phyloP scores from a whole-genome alignment of 2,797 vertebrate genomes.

The Karalla daura region DNA sequence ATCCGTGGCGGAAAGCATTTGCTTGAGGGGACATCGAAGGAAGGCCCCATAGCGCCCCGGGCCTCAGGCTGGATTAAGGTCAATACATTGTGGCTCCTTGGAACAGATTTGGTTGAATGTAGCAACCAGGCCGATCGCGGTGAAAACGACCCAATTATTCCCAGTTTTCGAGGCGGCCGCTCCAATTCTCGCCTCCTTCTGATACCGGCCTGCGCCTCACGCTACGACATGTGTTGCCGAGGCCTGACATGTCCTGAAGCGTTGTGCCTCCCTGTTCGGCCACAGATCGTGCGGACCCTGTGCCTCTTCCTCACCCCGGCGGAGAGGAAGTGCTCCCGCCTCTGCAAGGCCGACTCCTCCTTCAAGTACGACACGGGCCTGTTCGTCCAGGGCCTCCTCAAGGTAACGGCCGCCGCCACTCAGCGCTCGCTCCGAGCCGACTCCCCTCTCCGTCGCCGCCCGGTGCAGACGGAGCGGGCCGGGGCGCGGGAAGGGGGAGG shows the following conservation, averaged over 20 bases:
- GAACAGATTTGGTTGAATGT: not conserved
- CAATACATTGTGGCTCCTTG: slow-evolving; percentile 2
- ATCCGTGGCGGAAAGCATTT: too few relatives aligned
- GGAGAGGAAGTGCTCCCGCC: slow-evolving; percentile 95
- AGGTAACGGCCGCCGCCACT: slow-evolving; percentile 81
- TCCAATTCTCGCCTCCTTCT: not conserved
- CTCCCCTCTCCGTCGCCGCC: slow-evolving; percentile 20
- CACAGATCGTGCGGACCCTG: slow-evolving; percentile 93
- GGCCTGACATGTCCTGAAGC: not conserved
- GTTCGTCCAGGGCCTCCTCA: slow-evolving; percentile 97
- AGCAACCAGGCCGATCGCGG: not conserved
- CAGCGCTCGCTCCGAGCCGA: slow-evolving; percentile 4
- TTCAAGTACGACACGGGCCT: slow-evolving; percentile 97
- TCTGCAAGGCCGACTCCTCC: slow-evolving; percentile 89
- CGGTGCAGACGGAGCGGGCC: too few relatives aligned
- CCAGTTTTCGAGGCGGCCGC: too few relatives aligned
- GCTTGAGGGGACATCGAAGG: slow-evolving; percentile 14
- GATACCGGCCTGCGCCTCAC: too few relatives aligned
- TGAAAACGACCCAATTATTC: not conserved
- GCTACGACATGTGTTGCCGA: not conserved
- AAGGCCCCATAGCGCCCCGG: not conserved
- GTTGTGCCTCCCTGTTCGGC: not conserved
- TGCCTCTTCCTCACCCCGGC: slow-evolving; percentile 95
- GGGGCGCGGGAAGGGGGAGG: slow-evolving; percentile 9
- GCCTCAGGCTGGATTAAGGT: not conserved